These are phyloP conservation scores for Sphenodon punctatus DNA, from an alignment of 2,797 vertebrate genomes.

Conservation along the genomic window DNA sequence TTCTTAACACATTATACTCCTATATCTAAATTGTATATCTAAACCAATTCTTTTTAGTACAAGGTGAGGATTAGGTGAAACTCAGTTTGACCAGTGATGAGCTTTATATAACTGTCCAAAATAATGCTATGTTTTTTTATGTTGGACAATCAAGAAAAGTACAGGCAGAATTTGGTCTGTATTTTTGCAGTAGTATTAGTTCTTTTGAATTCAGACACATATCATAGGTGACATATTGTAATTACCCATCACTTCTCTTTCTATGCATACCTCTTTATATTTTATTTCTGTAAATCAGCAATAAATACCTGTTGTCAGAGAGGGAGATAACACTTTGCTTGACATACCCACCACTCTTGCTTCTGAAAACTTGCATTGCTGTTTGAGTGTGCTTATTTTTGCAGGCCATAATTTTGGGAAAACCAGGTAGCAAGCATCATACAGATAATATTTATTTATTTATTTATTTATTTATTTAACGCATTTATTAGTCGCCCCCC, in stretches of 20 bases:
- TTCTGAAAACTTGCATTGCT: background rate
- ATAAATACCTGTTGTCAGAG: background rate
- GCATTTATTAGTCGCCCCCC: no score
- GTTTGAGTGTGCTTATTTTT: background rate
- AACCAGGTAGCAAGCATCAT: no score
- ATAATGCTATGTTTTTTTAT: background rate
- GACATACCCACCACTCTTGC: background rate
- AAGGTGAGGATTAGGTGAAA: background rate
- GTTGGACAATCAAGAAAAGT: background rate
- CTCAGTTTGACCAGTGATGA: background rate
- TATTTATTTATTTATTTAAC: no score
- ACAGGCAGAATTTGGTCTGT: background rate
- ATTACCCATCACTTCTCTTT: slow-evolving; percentile 50
- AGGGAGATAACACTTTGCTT: background rate
- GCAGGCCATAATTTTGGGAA: no score
- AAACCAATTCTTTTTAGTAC: background rate
- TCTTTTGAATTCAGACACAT: slow-evolving; percentile 55
- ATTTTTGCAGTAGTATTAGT: background rate
- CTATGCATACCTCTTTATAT: slow-evolving; percentile 56
- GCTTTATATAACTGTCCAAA: slow-evolving; percentile 1
- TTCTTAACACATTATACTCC: background rate
- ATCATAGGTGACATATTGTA: slow-evolving; percentile 57
- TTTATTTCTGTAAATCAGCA: slow-evolving; percentile 37
- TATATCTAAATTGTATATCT: background rate
- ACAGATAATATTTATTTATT: no score